Evolutionary conservation across 1,140 invertebrate species (phyloP), one percentile per base, ranked within the genome.

Genomic region (Tetranychus cinnabarinus): DNA sequence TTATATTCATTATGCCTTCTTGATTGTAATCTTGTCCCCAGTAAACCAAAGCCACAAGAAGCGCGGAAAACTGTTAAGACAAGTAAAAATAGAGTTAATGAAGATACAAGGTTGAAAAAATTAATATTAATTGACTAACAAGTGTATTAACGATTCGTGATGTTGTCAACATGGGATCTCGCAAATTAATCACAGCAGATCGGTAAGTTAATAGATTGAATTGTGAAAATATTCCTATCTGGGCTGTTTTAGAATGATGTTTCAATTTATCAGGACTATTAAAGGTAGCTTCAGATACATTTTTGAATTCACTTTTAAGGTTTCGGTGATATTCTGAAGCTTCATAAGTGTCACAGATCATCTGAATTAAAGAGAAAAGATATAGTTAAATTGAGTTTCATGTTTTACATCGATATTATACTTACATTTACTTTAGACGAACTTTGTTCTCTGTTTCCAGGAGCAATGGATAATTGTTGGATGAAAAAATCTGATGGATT

Each of bases 1-100:
- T 95, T 62, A 96, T 89, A 71, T 96, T 96, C 80, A 87, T 86
- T 0, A 93, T 83, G 5, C 88, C 88, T 66, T 88, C 82, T 71
- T 92, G 83, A 67, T 86, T 81, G 45, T 87, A 68, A 66, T 79
- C 74, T 70, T 95, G 90, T 0, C 83, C 80, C 68, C 84, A 86
- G 73, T 90, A 97, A 59, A 97, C 83, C 4, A 90, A 71, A 6
- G 88, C 89, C 63, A 96, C 81, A 3, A 95, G 70, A 7, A 88
- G 68, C 4, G 86, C 81, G 5, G 92, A 82, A 75, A 90, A 80
- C 87, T 90, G 67, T 23, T 23, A 23, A 23, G 23, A 23, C 12
- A 37, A 37, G 15, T 13, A n/a, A 13, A 58, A 35, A 6, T 36
- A 57, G 35, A 13, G 10, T 46, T 10, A 46, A 15, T 10, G 1